Conservation (phyloP, 2,113 vertebrate genomes). For the Eurypyga helias region DNA sequence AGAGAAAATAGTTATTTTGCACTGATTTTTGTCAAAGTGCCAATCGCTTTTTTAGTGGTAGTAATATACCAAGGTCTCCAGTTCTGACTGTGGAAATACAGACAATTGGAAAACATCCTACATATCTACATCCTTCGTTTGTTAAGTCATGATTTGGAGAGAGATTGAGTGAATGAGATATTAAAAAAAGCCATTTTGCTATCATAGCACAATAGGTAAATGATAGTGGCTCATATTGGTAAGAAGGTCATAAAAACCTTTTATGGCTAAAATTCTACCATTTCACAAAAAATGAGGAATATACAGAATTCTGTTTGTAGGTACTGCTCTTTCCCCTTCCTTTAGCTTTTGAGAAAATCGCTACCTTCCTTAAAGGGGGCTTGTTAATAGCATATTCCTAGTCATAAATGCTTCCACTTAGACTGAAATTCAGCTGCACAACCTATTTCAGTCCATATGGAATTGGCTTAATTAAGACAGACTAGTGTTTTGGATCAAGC, state of each 20-base stretch:
- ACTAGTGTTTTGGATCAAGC: constrained; percentile 8
- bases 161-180: accelerated
- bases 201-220: not conserved
- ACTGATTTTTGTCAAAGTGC: not conserved
- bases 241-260: not conserved
- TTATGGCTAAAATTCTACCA: not conserved
- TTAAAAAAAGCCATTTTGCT: not conserved
- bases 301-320: not conserved
- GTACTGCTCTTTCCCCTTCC: not conserved
- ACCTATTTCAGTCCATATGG: not conserved
- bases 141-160: not conserved
- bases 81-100: not conserved
- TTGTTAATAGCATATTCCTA: not conserved
- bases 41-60: not conserved
- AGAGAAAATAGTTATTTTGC: not conserved
- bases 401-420: not conserved
- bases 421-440: not conserved
- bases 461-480: constrained; percentile 34
- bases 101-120: not conserved
- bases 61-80: not conserved
- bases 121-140: not conserved
- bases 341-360: not conserved
- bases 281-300: not conserved
- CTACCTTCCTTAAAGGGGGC: not conserved
- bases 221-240: not conserved